Conservation (phyloP, 2,888 invertebrate species). For the Dascillus cervinus region DNA sequence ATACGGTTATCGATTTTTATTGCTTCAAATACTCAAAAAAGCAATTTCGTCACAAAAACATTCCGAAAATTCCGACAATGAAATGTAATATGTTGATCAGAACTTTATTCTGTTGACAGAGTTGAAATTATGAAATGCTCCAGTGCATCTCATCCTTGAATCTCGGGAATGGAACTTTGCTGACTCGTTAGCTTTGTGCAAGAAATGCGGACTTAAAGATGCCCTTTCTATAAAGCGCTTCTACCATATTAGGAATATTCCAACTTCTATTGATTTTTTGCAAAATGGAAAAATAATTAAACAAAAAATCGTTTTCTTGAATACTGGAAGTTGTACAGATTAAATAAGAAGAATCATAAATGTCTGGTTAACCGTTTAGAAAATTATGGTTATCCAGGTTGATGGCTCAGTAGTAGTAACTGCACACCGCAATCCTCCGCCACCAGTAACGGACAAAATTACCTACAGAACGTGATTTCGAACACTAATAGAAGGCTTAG, state of each 20-base stretch:
- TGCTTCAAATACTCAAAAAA: too few species aligned
- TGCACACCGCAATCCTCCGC: slow-evolving; percentile 9
- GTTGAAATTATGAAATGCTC: slow-evolving; percentile 12
- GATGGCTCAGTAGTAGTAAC: slow-evolving; percentile 20
- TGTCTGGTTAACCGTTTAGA: too few species aligned
- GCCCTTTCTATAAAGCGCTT: slow-evolving; percentile 7
- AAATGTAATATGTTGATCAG: slow-evolving; percentile 12
- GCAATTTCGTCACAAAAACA: too few species aligned
- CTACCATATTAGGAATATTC: neutral
- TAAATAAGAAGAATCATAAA: too few species aligned
- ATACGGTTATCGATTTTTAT: too few species aligned
- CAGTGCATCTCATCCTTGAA: slow-evolving; percentile 10
- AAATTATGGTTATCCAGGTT: slow-evolving; percentile 25
- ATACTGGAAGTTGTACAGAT: too few species aligned
- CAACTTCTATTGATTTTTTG: too few species aligned
- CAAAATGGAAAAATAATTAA: too few species aligned
- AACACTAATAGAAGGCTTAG: slow-evolving; percentile 39
- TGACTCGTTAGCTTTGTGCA: slow-evolving; percentile 24
- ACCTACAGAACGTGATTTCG: slow-evolving; percentile 35
- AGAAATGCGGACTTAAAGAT: slow-evolving; percentile 13
- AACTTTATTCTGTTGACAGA: slow-evolving; percentile 15
- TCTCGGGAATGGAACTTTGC: slow-evolving; percentile 19
- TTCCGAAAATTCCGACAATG: too few species aligned
- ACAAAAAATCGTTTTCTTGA: too few species aligned
- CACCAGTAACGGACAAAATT: too few species aligned